Conservation (phyloP, 2,888 invertebrate genomes). For the Scaptomyza parva region DNA sequence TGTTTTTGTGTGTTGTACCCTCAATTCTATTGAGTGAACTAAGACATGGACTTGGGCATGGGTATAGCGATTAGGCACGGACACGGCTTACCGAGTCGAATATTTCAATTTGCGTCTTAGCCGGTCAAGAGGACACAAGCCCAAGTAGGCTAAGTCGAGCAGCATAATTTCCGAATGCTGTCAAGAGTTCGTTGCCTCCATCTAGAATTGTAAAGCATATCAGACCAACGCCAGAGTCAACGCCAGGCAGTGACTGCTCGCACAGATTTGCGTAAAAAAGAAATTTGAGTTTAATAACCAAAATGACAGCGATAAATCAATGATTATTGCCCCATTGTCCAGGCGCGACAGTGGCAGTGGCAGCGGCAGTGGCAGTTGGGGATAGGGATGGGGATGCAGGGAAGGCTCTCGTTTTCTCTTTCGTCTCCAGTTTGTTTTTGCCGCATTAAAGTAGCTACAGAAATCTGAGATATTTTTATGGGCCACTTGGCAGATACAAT, state of each 20-base stretch:
- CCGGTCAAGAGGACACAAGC: constrained; percentile 50
- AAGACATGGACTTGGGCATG: constrained; percentile 11
- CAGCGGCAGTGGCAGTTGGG: neutral
- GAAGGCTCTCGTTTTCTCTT: neutral
- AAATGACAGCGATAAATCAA: constrained; percentile 82
- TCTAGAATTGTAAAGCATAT: neutral
- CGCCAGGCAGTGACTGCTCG: constrained; percentile 24
- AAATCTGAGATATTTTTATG: constrained; percentile 60
- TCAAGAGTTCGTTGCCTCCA: constrained; percentile 45
- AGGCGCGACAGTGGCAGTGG: constrained; percentile 4
- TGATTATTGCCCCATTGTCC: constrained; percentile 76
- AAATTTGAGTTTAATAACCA: constrained; percentile 74
- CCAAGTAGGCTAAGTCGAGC: constrained; percentile 45
- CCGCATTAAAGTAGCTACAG: constrained; percentile 48
- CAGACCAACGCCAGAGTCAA: neutral
- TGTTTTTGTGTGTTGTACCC: constrained; percentile 8
- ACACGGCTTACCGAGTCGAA: constrained; percentile 42
- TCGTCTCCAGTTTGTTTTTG: constrained; percentile 36
- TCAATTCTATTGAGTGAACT: constrained; percentile 23
- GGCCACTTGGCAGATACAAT: constrained; percentile 52
- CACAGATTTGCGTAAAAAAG: constrained; percentile 37
- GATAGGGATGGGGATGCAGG: too few species aligned
- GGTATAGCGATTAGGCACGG: constrained; percentile 56
- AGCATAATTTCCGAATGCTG: constrained; percentile 34
- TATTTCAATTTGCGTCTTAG: constrained; percentile 57